These are phyloP conservation scores for Steinernema feltiae DNA, from an alignment of 1,140 invertebrate genomes.

Conservation along the genomic window DNA sequence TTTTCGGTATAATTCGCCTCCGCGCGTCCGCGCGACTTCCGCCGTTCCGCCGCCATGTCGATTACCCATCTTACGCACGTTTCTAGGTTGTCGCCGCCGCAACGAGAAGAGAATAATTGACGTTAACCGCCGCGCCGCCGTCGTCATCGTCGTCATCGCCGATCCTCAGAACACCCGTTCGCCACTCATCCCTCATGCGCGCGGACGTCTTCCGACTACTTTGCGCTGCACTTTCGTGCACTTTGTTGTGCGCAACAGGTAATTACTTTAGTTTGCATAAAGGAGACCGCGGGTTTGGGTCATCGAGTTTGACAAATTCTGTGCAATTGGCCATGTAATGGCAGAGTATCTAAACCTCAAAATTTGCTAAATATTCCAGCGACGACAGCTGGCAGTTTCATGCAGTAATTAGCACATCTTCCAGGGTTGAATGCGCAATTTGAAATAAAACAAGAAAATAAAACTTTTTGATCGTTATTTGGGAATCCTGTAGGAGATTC, in stretches of 20 bases:
- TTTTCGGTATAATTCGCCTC: neutral
- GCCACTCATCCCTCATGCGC: neutral
- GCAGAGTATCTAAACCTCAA: too few relatives aligned
- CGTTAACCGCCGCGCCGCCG: conserved; percentile 8
- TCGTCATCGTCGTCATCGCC: neutral
- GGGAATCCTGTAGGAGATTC: too few relatives aligned
- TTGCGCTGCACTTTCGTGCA: neutral
- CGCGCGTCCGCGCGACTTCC: neutral
- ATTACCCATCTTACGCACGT: neutral
- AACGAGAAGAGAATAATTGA: conserved; percentile 6
- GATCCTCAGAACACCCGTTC: neutral
- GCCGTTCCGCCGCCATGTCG: neutral
- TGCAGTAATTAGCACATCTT: too few relatives aligned
- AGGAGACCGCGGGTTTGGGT: neutral
- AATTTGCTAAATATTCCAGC: too few relatives aligned
- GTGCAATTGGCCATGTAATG: too few relatives aligned
- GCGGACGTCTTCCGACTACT: neutral
- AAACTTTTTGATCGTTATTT: too few relatives aligned
- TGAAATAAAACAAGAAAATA: too few relatives aligned
- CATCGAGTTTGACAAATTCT: neutral
- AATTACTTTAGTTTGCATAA: neutral
- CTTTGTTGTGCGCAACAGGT: neutral
- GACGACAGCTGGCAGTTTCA: too few relatives aligned
- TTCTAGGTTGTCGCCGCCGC: conserved; percentile 11
- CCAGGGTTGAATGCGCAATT: too few relatives aligned